Conservation (phyloP, 2,797 vertebrate species). For the Yasuhikotakia modesta region DNA sequence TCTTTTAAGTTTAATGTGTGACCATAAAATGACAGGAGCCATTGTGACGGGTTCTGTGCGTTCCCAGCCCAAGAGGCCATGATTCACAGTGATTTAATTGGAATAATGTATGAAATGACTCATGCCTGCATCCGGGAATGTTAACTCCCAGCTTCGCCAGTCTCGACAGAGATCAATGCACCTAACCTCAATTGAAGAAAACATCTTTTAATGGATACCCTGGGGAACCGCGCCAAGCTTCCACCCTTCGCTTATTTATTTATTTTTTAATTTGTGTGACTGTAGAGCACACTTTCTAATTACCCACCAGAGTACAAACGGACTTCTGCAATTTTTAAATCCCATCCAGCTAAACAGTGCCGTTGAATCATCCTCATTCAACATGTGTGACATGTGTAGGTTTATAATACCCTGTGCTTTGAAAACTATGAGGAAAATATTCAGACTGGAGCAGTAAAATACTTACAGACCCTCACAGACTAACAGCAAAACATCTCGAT, state of each 20-base stretch:
- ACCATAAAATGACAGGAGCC: constrained; percentile 54
- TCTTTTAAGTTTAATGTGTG: constrained; percentile 61
- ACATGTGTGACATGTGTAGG: constrained; percentile 45
- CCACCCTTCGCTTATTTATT: constrained; percentile 73
- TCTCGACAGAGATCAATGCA: constrained; percentile 85
- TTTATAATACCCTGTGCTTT: constrained; percentile 56
- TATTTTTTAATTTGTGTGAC: constrained; percentile 74
- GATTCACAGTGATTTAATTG: constrained; percentile 77
- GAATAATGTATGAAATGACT: constrained; percentile 84
- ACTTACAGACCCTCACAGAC: constrained; percentile 29
- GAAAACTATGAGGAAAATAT: constrained; percentile 21
- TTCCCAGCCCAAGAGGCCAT: constrained; percentile 64
- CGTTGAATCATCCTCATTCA: constrained; percentile 49
- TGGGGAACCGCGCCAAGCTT: constrained; percentile 69
- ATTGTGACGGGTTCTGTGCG: constrained; percentile 65
- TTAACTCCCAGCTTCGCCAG: constrained; percentile 77
- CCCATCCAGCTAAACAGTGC: constrained; percentile 58
- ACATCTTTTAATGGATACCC: constrained; percentile 85
- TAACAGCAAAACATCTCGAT: constrained; percentile 23
- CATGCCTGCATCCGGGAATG: constrained; percentile 74
- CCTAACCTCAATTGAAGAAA: constrained; percentile 85
- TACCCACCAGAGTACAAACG: constrained; percentile 78
- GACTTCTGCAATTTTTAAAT: constrained; percentile 67
- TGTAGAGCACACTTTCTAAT: constrained; percentile 80
- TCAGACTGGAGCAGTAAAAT: constrained; percentile 15